Conservation (phyloP, 2,113 vertebrate genomes). For the Crotalus helleri region DNA sequence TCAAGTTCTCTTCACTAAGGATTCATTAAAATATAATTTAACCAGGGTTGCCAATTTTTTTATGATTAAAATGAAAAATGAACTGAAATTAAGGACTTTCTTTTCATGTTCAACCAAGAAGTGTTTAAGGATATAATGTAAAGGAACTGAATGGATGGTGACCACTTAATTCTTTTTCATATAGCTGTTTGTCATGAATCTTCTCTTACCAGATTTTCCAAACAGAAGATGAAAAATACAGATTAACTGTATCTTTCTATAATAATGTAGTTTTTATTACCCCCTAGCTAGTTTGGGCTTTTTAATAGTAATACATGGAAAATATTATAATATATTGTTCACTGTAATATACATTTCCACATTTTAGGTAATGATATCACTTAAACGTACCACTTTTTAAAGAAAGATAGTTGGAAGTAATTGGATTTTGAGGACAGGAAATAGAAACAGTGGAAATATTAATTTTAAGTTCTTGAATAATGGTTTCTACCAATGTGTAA, state of each 20-base stretch:
- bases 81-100: background rate
- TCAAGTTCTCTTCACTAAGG: background rate
- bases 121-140: background rate
- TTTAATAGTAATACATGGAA: background rate
- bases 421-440: background rate
- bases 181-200: background rate
- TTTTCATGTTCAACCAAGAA: background rate
- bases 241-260: background rate
- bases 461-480: background rate
- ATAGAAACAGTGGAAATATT: background rate
- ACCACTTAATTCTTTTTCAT: background rate
- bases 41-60: background rate
- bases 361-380: background rate
- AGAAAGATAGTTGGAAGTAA: background rate
- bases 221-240: background rate
- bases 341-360: background rate
- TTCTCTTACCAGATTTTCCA: background rate
- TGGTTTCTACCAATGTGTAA: background rate
- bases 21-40: background rate
- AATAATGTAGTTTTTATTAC: background rate
- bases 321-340: background rate
- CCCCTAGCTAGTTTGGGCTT: background rate
- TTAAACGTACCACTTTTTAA: background rate
- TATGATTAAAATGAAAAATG: background rate
- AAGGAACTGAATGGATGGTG: background rate